These are phyloP conservation scores for Struthio camelus DNA, from an alignment of 2,113 vertebrate species.

Conservation along the genomic window DNA sequence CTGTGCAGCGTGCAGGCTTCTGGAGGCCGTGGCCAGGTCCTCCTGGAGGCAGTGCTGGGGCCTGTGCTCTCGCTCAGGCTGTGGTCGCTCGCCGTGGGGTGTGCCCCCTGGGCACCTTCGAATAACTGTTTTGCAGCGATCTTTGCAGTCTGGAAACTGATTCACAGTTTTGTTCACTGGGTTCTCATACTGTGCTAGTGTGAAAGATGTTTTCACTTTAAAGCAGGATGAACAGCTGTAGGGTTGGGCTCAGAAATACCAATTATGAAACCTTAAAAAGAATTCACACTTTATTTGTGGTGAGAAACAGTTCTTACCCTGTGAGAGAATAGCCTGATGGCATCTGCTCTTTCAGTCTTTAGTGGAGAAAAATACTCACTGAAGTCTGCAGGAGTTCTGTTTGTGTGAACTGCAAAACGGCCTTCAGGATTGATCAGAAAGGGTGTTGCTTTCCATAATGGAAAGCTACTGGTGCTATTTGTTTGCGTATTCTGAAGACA, in stretches of 20 bases:
- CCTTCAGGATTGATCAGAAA: not conserved
- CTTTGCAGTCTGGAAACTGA: rapidly evolving
- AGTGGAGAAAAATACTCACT: not conserved
- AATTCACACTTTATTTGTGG: rapidly evolving
- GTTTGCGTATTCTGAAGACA: not conserved
- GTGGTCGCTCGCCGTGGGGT: not conserved
- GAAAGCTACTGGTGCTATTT: not conserved
- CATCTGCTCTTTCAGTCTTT: not conserved
- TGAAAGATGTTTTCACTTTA: not conserved
- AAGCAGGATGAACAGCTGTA: not conserved
- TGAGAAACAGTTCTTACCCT: not conserved
- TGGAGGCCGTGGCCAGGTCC: not conserved
- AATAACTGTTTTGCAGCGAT: not conserved
- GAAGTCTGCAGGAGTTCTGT: not conserved
- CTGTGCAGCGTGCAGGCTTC: not conserved
- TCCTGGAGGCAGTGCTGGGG: not conserved
- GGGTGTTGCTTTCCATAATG: not conserved
- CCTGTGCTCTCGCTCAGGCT: too few species aligned
- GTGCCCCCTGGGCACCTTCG: not conserved
- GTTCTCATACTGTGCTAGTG: rapidly evolving
- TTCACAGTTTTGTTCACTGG: rapidly evolving
- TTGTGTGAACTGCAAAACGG: not conserved
- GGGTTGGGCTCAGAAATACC: not conserved
- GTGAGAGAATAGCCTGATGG: not conserved
- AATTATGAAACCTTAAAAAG: rapidly evolving